Evolutionary conservation across 2,888 invertebrate genomes (phyloP).

Genomic region (Neoascia interrupta): DNA sequence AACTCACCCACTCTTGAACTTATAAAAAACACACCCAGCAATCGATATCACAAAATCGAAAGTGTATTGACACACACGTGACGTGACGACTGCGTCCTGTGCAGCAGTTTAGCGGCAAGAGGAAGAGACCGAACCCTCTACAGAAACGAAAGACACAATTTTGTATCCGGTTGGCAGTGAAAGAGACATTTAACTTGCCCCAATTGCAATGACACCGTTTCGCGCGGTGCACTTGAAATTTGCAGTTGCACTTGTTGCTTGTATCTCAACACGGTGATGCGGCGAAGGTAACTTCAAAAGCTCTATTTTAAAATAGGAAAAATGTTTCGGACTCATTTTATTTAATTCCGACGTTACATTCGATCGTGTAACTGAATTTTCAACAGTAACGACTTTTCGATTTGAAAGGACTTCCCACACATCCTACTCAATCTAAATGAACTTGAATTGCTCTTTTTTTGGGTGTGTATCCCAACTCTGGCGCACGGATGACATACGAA

Average conservation of each 20-base stretch:
- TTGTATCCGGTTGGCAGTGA: constrained; percentile 38
- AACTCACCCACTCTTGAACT: not conserved
- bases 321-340: constrained; percentile 43
- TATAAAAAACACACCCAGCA: not conserved
- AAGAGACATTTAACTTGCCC: constrained; percentile 36
- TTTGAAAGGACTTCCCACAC: constrained; percentile 5
- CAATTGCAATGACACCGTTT: constrained; percentile 58
- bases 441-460: not conserved
- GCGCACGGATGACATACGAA: too few relatives aligned
- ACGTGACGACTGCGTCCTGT: too few relatives aligned
- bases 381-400: constrained; percentile 28
- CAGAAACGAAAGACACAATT: constrained; percentile 43
- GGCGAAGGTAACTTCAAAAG: constrained; percentile 56
- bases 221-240: constrained; percentile 45
- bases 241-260: constrained; percentile 67
- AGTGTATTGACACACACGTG: constrained; percentile 60
- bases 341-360: constrained; percentile 43
- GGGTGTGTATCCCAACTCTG: constrained; percentile 45
- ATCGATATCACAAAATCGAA: constrained; percentile 42
- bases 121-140: not conserved
- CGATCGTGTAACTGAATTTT: constrained; percentile 53
- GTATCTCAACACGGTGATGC: constrained; percentile 39
- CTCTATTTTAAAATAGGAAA: constrained; percentile 44
- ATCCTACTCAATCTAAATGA: not conserved
- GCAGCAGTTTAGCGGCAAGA: not conserved